Conservation (phyloP, 2,113 vertebrate genomes). For the Corythornis vintsioides region DNA sequence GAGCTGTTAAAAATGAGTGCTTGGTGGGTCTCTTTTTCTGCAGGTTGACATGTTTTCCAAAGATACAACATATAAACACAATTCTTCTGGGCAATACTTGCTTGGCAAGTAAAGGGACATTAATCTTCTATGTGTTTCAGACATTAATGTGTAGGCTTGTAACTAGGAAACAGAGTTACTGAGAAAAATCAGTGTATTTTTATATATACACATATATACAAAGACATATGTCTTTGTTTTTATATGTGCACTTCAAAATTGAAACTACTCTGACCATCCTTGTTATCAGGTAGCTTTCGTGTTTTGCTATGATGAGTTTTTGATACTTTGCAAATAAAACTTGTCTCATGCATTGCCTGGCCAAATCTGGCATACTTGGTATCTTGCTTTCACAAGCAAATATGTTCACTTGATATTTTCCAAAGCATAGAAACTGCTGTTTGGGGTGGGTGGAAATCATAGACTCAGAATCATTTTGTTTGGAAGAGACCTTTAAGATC, state of each 20-base stretch:
- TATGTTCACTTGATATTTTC: neutral
- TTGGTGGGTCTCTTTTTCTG: neutral
- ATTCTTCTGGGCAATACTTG: neutral
- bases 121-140: neutral
- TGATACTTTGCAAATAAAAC: neutral
- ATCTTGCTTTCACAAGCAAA: neutral
- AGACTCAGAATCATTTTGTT: no score
- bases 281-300: neutral
- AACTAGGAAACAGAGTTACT: neutral
- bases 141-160: neutral
- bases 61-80: neutral
- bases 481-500: no score
- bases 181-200: neutral
- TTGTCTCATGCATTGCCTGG: neutral
- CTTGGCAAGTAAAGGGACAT: neutral
- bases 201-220: rapidly evolving
- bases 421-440: neutral
- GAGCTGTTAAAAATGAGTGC: neutral
- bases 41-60: neutral
- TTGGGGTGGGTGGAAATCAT: neutral
- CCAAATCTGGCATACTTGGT: neutral
- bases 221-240: rapidly evolving
- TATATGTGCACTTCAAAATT: neutral
- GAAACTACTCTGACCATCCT: neutral
- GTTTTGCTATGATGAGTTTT: neutral